Evolutionary conservation across 2,888 invertebrate species (phyloP), one percentile per base, ranked within the genome.

Genomic region (Micropterix aruncella): DNA sequence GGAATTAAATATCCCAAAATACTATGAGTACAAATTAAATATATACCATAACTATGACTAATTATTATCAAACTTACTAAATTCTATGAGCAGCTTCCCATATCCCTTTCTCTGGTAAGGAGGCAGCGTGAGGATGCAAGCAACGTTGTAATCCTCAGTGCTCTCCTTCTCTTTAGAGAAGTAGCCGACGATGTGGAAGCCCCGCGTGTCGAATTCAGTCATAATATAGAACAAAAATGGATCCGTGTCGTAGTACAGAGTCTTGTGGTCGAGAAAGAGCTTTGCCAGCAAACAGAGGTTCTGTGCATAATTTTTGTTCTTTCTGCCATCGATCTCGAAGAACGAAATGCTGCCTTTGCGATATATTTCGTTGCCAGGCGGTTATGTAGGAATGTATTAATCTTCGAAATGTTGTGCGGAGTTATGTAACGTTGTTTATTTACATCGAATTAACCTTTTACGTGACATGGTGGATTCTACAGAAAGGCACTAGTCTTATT

Each of bases 81-180:
- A 99, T 77, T 99, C 97, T 59, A 99, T 99, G 37, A 99, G 76
- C 44, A 99, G 72, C 70, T 95, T 95, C 53, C 99, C 99, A 65
- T 95, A 99, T 42, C 99, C 99, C 63, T 92, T 94, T 55, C 96
- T 78, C 64, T 99, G 99, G 70, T 94, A 96, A 2, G 97, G 97
- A 44, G 99, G 99, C 73, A 99, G 76, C 2, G 97, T 99, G 48
- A 99, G 70, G 61, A 99, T 99, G 70, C 99, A 99, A 2, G 99
- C 99, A 37, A 99, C 96, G 63, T 99, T 99, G 68, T 97, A 97
- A 67, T 99, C 97, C 70, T 99, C 96, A 1, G 93, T 89, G 19
- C 95, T 95, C 64, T 99, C 97, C 60, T 99, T 99, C 61, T 99
- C 99, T 70, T 97, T 97, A 4, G 95, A 95, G 70, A 99, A 99